Conservation (phyloP, 92 coral and sea anemone genomes). For the Siderastrea radians region DNA sequence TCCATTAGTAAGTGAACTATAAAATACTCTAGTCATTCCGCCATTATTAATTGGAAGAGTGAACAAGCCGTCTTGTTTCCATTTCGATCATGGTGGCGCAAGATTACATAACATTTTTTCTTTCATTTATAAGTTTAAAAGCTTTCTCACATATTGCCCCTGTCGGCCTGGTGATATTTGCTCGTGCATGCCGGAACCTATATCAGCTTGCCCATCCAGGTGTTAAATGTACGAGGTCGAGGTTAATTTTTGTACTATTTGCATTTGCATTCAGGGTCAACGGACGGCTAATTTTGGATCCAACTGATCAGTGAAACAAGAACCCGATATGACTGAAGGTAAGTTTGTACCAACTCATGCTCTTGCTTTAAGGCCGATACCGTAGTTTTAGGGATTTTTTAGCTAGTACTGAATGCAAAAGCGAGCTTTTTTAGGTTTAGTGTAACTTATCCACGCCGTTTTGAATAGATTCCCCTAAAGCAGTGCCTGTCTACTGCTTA, state of each 20-base stretch:
- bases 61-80: not conserved
- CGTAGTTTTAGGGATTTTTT: not conserved
- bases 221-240: no score
- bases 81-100: not conserved
- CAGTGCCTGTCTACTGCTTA: no score
- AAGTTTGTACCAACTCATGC: not conserved
- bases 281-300: not conserved
- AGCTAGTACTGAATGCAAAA: no score
- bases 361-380: not conserved
- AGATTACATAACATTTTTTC: not conserved
- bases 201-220: no score
- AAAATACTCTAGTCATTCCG: no score
- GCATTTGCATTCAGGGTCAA: not conserved
- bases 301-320: not conserved
- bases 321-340: not conserved
- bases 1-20: no score
- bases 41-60: no score
- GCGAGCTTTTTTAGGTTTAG: no score
- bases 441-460: no score
- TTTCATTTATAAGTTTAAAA: not conserved
- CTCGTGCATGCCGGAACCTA: not conserved
- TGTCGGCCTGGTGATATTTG: not conserved
- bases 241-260: no score
- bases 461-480: no score
- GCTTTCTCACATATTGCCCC: no score